Base-by-base conservation (phyloP, 2,113 vertebrate genomes). In the Trochalopteron elliotii region DNA sequence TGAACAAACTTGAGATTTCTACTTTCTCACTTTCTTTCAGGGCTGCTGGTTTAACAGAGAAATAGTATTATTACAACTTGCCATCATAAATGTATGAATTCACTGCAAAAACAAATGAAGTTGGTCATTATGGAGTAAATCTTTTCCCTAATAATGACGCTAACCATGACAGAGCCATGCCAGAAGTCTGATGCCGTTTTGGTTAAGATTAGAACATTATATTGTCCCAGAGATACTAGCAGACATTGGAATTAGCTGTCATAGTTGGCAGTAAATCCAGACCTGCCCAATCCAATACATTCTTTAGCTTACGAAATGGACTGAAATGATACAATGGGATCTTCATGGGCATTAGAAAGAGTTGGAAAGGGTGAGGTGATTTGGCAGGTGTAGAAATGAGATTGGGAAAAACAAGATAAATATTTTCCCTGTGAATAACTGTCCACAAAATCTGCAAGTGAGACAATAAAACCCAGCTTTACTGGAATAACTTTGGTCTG, bases 351-450 rank as follows among this genome's bases (percentile, higher is more conserved):
- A 87, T 94, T 82, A 39, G 68, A 90, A 92, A 50, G 50, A 91
- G 71, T 69, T 94, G 90, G 95, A 94, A 93, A 96, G 90, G 69
- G 76, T 92, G 83, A 83, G 67, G 50, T 52, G 0, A 88, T 83
- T 75, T 94, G 92, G 94, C 87, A 92, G 85, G 92, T 86, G 87
- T 72, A 83, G 89, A 82, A 96, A 82, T 55, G 56, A 85, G 64
- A 90, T 83, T 89, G 91, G 93, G 85, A 94, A 96, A 97, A 96
- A 87, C 77, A 91, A 75, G 81, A 95, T 84, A 84, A 87, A 92
- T 87, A 81, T 87, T 94, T 97, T 97, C 77, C 94, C 74, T 74
- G 70, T 85, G 94, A 96, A 93, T 93, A 92, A 96, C 31, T 92
- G 94, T 87, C 83, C 87, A 80, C 67, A 83, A 90, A 63, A 55